phyloP scores from a whole-genome alignment of 1,140 invertebrate species.

The Cotesia typhae region DNA sequence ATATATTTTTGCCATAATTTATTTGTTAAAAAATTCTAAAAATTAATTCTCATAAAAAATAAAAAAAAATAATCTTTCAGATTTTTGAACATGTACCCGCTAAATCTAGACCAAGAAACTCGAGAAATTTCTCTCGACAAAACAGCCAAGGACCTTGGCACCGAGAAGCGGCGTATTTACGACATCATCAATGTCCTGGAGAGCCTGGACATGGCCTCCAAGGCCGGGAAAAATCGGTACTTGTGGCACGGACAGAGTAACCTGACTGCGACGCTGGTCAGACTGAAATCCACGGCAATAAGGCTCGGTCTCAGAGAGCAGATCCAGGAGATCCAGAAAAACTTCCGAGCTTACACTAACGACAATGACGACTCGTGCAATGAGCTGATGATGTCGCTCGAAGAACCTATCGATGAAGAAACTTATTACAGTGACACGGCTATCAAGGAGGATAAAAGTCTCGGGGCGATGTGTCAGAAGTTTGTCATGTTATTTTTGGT shows the following conservation, averaged over 20 bases:
- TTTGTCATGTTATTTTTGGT: conserved; percentile 79
- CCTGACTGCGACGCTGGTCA: conserved; percentile 40
- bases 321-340: conserved; percentile 49
- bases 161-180: conserved; percentile 77
- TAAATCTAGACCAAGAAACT: conserved; percentile 45
- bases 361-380: conserved; percentile 34
- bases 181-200: conserved; percentile 82
- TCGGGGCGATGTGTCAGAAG: conserved; percentile 76
- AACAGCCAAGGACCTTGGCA: conserved; percentile 66
- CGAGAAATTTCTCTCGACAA: conserved; percentile 69
- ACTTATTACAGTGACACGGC: conserved; percentile 32
- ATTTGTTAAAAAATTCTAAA: too few relatives aligned
- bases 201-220: conserved; percentile 75
- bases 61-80: conserved; percentile 52
- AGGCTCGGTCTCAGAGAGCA: conserved; percentile 46
- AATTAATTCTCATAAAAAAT: conserved; percentile 12
- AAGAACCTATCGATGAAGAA: conserved; percentile 40
- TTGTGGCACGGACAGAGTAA: conserved; percentile 66
- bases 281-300: conserved; percentile 45
- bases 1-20: too few relatives aligned
- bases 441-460: conserved; percentile 68
- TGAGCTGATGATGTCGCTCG: conserved; percentile 37
- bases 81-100: conserved; percentile 68
- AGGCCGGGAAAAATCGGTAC: conserved; percentile 71
- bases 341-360: conserved; percentile 43